phyloP scores from a whole-genome alignment of 2,797 vertebrate genomes.

The Anguilla anguilla region DNA sequence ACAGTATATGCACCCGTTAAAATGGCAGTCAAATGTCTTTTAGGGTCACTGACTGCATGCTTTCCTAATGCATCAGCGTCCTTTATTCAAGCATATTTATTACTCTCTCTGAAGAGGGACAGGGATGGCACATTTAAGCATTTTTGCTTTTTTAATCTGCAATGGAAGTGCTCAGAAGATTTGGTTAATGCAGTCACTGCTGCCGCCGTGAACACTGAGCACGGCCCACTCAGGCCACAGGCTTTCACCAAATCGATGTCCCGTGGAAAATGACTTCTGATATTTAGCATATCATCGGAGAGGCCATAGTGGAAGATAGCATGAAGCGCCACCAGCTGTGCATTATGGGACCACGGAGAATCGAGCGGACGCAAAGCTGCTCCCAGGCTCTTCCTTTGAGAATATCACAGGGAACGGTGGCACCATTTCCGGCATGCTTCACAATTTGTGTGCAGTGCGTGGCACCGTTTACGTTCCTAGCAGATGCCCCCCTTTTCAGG shows the following conservation, averaged over 20 bases:
- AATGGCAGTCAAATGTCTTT: background rate
- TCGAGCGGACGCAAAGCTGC: background rate
- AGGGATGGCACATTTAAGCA: background rate
- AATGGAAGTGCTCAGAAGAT: background rate
- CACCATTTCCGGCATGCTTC: background rate
- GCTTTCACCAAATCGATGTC: background rate
- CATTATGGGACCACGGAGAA: slow-evolving; percentile 5
- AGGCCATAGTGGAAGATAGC: slow-evolving; percentile 1
- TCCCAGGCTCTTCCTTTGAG: background rate
- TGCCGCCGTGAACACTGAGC: background rate
- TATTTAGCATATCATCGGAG: background rate
- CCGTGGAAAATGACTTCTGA: slow-evolving; percentile 8
- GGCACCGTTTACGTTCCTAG: background rate
- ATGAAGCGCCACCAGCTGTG: slow-evolving; percentile 11
- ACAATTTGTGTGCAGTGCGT: background rate
- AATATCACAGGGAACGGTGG: background rate
- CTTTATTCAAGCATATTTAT: background rate
- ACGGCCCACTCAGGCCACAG: background rate
- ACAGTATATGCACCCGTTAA: background rate
- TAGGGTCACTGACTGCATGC: background rate
- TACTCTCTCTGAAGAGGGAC: background rate
- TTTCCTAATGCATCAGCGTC: background rate
- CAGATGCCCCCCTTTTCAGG: background rate
- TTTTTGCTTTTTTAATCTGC: background rate
- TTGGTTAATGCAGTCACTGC: background rate